Evolutionary conservation across 2,888 invertebrate genomes (phyloP), one percentile per base, ranked within the genome.

Genomic region (Thereva nobilitata): DNA sequence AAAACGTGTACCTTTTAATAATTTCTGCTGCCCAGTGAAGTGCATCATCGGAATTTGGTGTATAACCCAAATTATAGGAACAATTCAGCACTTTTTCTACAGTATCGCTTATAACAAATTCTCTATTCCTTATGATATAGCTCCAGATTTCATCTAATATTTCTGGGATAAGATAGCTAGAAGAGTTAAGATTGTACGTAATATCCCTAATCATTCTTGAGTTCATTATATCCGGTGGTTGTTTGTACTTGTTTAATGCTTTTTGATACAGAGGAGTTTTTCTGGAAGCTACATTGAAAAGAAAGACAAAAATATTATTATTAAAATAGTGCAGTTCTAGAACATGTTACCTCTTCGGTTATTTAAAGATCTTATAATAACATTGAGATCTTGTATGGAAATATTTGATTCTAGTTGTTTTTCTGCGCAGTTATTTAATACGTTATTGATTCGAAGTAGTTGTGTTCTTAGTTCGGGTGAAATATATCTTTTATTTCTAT

Each of bases 1-100:
- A 44, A 44, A 2, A 44, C 4, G 7, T 3, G n/a, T 74, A 84
- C 85, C 84, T 79, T 44, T 83, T 73, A 50, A 85, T 74, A 9
- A 83, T 76, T 71, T 78, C 75, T 0, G 79, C 79, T 5, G 80
- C 78, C 65, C 74, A 74, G 12, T 79, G 72, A 54, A 84, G 78
- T 34, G 82, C 79, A 42, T 78, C 74, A 1, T 78, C 74, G 6
- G 80, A 77, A 54, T 79, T 72, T 0, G 86, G 84, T 10, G 76
- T 75, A 73, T 85, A 85, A 38, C 84, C 85, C 8, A 85, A 74
- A 72, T 78, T 77, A 72, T 83, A 86, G 67, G 82, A 82, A 67
- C 84, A 79, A 56, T 76, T 81, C 9, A 85, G 72, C 3, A 85
- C 73, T 72, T 83, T 84, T 71, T 83, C 84, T 2, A 81, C 81